A percentile compares a stretch with the other conserved stretches of the same genome.
Conservation (phyloP, 1,140 invertebrate species). For the Berghia stephanieae region DNA sequence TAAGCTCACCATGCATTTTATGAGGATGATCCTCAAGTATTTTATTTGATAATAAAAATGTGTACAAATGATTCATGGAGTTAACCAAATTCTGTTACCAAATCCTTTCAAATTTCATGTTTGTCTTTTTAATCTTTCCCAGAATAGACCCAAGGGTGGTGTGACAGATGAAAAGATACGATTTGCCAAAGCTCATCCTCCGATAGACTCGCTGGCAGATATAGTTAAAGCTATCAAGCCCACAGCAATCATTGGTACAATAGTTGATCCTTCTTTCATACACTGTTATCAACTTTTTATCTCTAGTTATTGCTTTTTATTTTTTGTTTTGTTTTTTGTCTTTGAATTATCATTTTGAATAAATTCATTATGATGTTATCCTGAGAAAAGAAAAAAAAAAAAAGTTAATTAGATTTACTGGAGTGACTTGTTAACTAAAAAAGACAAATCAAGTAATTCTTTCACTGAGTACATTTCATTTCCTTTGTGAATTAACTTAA, state of each 20-base stretch:
- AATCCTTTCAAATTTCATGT: background rate
- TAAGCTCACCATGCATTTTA: too few relatives aligned
- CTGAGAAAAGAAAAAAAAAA: too few relatives aligned
- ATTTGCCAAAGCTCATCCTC: conserved; percentile 58
- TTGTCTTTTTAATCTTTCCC: conserved; percentile 18
- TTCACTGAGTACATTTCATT: background rate
- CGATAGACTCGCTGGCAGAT: conserved; percentile 55
- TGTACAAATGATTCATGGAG: too few relatives aligned
- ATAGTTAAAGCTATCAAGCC: conserved; percentile 61
- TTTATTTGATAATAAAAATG: too few relatives aligned
- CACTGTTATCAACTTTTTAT: background rate
- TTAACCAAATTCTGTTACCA: background rate
- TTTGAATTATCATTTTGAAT: background rate
- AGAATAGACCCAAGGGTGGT: conserved; percentile 62
- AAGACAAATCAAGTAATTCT: too few relatives aligned
- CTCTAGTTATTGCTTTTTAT: background rate
- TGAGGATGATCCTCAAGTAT: too few relatives aligned
- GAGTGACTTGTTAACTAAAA: too few relatives aligned
- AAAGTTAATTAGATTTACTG: too few relatives aligned
- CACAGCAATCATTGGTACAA: conserved; percentile 61
- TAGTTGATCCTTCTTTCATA: background rate
- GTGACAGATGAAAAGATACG: conserved; percentile 57
- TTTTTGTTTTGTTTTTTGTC: background rate
- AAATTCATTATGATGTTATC: too few relatives aligned
- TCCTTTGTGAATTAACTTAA: background rate